Evolutionary conservation across 1,140 invertebrate genomes (phyloP).

Genomic region (Heliothis subflexa): DNA sequence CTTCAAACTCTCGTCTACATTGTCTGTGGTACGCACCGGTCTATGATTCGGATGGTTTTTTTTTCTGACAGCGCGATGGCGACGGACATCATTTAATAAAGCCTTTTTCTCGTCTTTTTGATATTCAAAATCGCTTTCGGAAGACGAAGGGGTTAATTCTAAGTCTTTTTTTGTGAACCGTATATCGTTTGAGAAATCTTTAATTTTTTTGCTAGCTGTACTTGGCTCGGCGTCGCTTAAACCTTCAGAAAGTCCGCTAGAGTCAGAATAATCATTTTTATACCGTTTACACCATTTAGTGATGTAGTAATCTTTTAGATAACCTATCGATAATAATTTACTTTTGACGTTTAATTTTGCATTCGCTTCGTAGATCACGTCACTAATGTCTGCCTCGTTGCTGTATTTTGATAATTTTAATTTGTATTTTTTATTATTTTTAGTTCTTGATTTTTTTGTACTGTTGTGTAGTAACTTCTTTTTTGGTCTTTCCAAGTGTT

Average conservation of each 20-base stretch:
- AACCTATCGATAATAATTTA: slow-evolving; percentile 60
- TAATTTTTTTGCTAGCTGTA: slow-evolving; percentile 49
- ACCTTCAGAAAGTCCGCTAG: slow-evolving; percentile 57
- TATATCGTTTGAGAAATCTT: slow-evolving; percentile 51
- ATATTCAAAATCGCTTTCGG: slow-evolving; percentile 72
- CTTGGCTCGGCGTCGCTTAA: slow-evolving; percentile 56
- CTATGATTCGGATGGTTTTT: slow-evolving; percentile 68
- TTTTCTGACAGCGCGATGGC: slow-evolving; percentile 69
- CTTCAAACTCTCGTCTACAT: slow-evolving; percentile 75
- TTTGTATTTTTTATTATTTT: slow-evolving; percentile 53
- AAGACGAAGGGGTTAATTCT: slow-evolving; percentile 69
- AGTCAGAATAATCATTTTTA: slow-evolving; percentile 47
- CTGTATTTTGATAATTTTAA: slow-evolving; percentile 62
- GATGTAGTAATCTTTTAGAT: slow-evolving; percentile 51
- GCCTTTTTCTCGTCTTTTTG: slow-evolving; percentile 54
- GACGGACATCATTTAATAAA: slow-evolving; percentile 67
- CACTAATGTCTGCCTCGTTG: slow-evolving; percentile 60
- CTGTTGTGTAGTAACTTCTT: slow-evolving; percentile 50
- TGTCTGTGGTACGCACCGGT: slow-evolving; percentile 58
- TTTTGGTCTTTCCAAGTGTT: background rate
- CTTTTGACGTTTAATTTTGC: slow-evolving; percentile 59
- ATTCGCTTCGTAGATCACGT: slow-evolving; percentile 61
- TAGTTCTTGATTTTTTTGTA: slow-evolving; percentile 51
- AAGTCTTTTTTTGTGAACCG: slow-evolving; percentile 74
- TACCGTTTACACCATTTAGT: slow-evolving; percentile 63